Evolutionary conservation across 2,888 invertebrate genomes (phyloP), one percentile per base, ranked within the genome.

Genomic region (Drosophila nigricruria): DNA sequence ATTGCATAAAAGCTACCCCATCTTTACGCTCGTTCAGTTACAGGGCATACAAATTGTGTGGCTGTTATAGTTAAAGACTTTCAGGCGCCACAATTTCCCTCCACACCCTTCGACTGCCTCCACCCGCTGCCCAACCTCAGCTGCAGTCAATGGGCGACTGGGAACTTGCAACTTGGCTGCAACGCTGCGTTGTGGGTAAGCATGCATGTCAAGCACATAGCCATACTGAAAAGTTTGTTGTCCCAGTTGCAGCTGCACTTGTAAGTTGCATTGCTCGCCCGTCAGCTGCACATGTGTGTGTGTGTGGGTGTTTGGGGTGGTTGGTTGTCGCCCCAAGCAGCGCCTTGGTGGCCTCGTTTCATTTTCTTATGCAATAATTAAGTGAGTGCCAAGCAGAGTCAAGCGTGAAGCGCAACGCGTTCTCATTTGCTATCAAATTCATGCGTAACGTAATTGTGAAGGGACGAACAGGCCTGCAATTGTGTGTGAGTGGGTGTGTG

Each of bases 201-300:
- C 88, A 88, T 82, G 88, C 83, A 82, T 88, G 83, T 88, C 83
- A 88, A 83, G 83, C 80, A 83, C 88, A 82, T 77, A 72, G 77
- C 77, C 72, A 69, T 71, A 78, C 81, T 88, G 81, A 30, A 82
- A 73, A 83, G 89, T 88, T 83, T 83, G 77, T 86, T 88, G 83
- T 86, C 83, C 88, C 82, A 81, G 76, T 76, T 70, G 79, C 54
- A 70, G 62, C 50, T 67, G 66, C 56, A 63, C 42, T 62, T 59
- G 50, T 47, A 72, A 71, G 59, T 73, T 77, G 63, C 60, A 70
- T 45, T 64, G 42, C 61, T 49, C 36, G 65, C 72, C 72, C 59
- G 50, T 59, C 74, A 64, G 64, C 56, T 53, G 73, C 49, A 49
- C 47, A 30, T 61, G 32, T 49, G 57, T 56, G 50, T 12, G 49